Percentiles rank a stretch among this genome's conserved stretches.
Evolutionary conservation across 2,888 invertebrate species (phyloP).

Genomic region (Troglohyphantes excavatus): DNA sequence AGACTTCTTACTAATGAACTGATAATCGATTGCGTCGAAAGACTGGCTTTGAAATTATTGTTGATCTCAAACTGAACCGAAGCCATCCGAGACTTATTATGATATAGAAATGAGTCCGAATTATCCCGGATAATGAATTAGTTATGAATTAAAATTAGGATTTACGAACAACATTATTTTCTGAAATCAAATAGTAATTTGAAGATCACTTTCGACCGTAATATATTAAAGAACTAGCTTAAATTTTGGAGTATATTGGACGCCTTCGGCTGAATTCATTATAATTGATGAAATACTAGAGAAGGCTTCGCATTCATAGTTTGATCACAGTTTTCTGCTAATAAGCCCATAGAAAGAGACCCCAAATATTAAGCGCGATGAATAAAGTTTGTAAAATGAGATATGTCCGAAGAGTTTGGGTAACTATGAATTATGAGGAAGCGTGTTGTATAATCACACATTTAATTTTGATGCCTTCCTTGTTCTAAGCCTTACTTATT

Average conservation of each 20-base stretch:
- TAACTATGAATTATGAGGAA: neutral
- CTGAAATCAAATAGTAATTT: neutral
- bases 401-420: neutral
- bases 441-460: neutral
- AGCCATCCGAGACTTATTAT: neutral
- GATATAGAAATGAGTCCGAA: neutral
- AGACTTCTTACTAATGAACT: conserved; percentile 19
- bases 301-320: neutral
- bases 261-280: neutral
- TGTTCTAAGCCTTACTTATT: neutral
- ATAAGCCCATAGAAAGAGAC: neutral
- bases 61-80: neutral
- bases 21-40: neutral
- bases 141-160: conserved; percentile 12
- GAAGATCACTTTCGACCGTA: neutral
- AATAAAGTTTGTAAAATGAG: conserved; percentile 1
- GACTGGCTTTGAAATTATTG: neutral
- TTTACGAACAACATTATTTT: conserved; percentile 14
- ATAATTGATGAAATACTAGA: neutral
- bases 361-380: neutral
- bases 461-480: neutral
- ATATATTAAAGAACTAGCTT: conserved; percentile 5
- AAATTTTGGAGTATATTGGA: neutral
- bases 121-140: neutral
- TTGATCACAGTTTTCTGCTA: neutral